Conservation (phyloP, 2,113 vertebrate species). For the Orthonyx spaldingii region DNA sequence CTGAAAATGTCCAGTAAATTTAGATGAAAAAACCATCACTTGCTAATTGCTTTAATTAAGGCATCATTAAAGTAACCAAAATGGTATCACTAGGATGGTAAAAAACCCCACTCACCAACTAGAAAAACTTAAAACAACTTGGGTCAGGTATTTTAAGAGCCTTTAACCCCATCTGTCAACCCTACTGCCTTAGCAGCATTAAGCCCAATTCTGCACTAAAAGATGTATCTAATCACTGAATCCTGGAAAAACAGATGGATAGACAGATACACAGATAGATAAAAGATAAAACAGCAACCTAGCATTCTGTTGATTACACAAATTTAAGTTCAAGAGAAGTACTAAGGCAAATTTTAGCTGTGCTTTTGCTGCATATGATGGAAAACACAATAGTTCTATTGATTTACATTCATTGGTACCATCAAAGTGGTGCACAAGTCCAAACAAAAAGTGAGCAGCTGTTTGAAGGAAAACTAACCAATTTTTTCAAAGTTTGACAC, state of each 20-base stretch:
- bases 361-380: neutral
- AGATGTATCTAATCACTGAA: neutral
- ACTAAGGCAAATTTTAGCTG: neutral
- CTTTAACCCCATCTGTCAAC: neutral
- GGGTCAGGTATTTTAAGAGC: neutral
- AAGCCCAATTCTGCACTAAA: neutral
- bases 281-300: neutral
- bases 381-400: neutral
- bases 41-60: neutral
- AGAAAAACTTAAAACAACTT: neutral
- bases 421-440: neutral
- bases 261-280: neutral
- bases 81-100: neutral
- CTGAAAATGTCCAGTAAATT: conserved; percentile 58
- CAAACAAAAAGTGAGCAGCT: neutral
- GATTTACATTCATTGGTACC: neutral
- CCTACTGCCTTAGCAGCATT: neutral
- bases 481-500: neutral
- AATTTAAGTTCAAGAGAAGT: neutral
- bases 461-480: neutral
- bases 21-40: neutral
- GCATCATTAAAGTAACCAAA: neutral
- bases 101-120: neutral
- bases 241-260: neutral
- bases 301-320: neutral